Percentiles rank a stretch among this genome's conserved stretches.
phyloP scores from a whole-genome alignment of 1,140 invertebrate genomes.

The Agraylea sexmaculata region DNA sequence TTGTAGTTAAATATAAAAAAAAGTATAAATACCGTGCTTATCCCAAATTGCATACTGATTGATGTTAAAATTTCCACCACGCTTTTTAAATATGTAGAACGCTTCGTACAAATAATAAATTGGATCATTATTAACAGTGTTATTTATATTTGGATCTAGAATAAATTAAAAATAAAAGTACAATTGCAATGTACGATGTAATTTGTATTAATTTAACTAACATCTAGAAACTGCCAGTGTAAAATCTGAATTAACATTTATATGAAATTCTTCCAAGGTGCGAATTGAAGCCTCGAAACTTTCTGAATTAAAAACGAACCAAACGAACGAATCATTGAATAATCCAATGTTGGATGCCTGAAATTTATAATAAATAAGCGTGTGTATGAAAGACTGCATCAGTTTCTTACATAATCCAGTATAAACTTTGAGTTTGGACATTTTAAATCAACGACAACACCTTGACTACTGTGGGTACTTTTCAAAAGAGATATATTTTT shows the following conservation, averaged over 20 bases:
- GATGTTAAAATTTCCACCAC: slow-evolving; percentile 8
- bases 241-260: slow-evolving; percentile 10
- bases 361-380: not conserved
- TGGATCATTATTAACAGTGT: not conserved
- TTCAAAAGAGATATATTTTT: too few relatives aligned
- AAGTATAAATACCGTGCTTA: not conserved
- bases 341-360: slow-evolving; percentile 12
- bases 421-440: slow-evolving; percentile 6
- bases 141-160: slow-evolving; percentile 3
- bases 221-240: slow-evolving; percentile 3
- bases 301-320: slow-evolving; percentile 9
- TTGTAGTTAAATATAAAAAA: not conserved
- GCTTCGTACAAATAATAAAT: slow-evolving; percentile 10
- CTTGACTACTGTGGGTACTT: not conserved
- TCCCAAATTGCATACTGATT: slow-evolving; percentile 11
- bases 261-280: not conserved
- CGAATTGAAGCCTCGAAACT: not conserved
- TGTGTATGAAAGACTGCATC: not conserved
- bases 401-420: slow-evolving; percentile 7
- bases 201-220: not conserved
- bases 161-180: slow-evolving; percentile 4
- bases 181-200: not conserved
- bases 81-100: slow-evolving; percentile 10
- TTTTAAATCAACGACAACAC: slow-evolving; percentile 6
- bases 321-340: slow-evolving; percentile 13